Conservation (phyloP, 2,888 invertebrate genomes). For the Anagyrus pseudococci region DNA sequence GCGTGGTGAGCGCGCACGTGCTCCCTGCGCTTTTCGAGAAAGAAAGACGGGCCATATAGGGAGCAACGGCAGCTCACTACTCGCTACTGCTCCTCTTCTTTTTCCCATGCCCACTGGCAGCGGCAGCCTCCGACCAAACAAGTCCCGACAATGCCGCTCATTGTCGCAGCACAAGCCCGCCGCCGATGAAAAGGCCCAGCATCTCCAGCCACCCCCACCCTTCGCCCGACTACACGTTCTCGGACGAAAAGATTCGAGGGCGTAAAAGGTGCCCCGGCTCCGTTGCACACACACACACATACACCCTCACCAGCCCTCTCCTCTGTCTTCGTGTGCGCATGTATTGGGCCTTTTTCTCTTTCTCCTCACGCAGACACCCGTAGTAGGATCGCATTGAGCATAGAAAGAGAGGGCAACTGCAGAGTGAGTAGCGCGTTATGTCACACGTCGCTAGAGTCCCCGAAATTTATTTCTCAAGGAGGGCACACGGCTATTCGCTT, state of each 20-base stretch:
- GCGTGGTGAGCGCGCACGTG: too few relatives aligned
- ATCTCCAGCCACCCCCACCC: conserved; percentile 16
- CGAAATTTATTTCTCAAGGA: too few relatives aligned
- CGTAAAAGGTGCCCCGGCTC: conserved; percentile 48
- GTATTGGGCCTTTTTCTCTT: too few relatives aligned
- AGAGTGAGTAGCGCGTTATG: too few relatives aligned
- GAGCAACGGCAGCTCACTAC: too few relatives aligned
- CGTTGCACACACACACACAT: not conserved
- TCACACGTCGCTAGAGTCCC: too few relatives aligned
- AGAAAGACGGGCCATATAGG: too few relatives aligned
- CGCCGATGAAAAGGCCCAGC: conserved; percentile 33
- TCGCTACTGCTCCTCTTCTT: conserved; percentile 10
- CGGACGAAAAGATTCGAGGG: conserved; percentile 49
- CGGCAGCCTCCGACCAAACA: conserved; percentile 53
- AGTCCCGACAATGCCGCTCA: conserved; percentile 47
- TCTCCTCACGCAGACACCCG: too few relatives aligned
- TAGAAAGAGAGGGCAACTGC: too few relatives aligned
- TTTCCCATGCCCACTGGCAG: conserved; percentile 40
- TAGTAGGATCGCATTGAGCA: too few relatives aligned
- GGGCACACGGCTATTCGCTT: too few relatives aligned
- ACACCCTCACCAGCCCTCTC: not conserved
- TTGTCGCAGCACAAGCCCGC: conserved; percentile 43
- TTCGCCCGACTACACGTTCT: conserved; percentile 16
- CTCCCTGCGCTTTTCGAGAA: not conserved
- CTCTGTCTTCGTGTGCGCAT: too few relatives aligned